phyloP scores from a whole-genome alignment of 2,888 invertebrate genomes.

The Silvanus unidentatus region DNA sequence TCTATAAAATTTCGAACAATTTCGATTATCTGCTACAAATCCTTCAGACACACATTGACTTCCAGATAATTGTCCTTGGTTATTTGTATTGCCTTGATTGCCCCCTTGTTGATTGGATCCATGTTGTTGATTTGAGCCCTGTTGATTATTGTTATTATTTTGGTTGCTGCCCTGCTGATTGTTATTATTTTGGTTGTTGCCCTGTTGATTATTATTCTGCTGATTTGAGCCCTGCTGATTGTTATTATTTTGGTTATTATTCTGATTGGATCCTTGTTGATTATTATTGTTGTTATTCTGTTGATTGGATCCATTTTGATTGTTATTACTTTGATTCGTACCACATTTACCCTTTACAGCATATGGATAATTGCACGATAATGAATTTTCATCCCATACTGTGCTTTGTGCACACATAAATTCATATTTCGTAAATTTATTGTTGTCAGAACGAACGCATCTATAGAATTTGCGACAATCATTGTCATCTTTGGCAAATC shows the following conservation, averaged over 20 bases:
- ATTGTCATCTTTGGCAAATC: slow-evolving; percentile 60
- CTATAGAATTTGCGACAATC: slow-evolving; percentile 72
- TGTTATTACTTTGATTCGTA: slow-evolving; percentile 7
- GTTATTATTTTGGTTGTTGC: slow-evolving; percentile 13
- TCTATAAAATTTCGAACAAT: slow-evolving; percentile 71
- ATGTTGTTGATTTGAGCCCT: slow-evolving; percentile 10
- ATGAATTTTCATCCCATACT: slow-evolving; percentile 64
- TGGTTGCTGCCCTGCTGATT: slow-evolving; percentile 12
- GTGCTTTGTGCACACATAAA: slow-evolving; percentile 72
- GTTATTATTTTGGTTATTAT: slow-evolving; percentile 13
- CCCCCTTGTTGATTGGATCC: slow-evolving; percentile 12
- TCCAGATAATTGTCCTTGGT: slow-evolving; percentile 26
- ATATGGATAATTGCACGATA: slow-evolving; percentile 68
- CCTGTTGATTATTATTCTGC: slow-evolving; percentile 14
- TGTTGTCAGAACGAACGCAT: slow-evolving; percentile 59
- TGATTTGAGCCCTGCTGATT: slow-evolving; percentile 11
- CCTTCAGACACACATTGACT: slow-evolving; percentile 56
- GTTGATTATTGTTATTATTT: slow-evolving; percentile 12
- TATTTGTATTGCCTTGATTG: neutral
- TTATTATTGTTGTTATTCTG: slow-evolving; percentile 14
- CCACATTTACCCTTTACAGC: slow-evolving; percentile 44
- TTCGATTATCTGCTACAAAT: slow-evolving; percentile 59
- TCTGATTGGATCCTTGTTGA: slow-evolving; percentile 8
- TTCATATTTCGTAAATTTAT: slow-evolving; percentile 59
- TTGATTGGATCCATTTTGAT: slow-evolving; percentile 27